These are phyloP conservation scores for Epizoanthus ramosus DNA, from an alignment of 92 coral and sea anemone genomes.

Conservation along the genomic window DNA sequence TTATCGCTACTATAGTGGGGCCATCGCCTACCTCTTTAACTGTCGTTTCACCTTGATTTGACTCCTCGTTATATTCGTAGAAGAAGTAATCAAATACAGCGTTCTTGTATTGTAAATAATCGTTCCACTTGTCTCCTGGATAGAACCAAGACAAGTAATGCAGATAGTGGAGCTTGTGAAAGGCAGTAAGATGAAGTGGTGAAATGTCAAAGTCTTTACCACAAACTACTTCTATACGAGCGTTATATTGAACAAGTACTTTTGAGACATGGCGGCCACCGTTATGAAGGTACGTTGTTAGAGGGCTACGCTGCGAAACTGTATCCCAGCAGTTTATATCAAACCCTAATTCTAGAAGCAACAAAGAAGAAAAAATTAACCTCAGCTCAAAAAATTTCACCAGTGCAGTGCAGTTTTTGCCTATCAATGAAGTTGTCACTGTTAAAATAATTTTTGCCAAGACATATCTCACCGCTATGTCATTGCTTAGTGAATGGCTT, in stretches of 20 bases:
- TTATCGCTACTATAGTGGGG: conserved; percentile 35
- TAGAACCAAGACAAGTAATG: conserved; percentile 21
- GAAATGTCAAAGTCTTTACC: conserved; percentile 38
- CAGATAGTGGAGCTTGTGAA: conserved; percentile 26
- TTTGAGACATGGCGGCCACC: conserved; percentile 61
- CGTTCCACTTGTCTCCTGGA: conserved; percentile 24
- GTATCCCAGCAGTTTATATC: conserved; percentile 9
- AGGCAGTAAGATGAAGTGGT: conserved; percentile 49
- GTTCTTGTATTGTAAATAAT: conserved; percentile 1
- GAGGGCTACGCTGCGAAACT: not conserved
- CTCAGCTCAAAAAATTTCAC: not conserved
- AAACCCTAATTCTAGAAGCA: conserved; percentile 1
- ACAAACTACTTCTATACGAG: conserved; percentile 28
- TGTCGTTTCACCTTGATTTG: not conserved
- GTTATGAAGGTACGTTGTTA: not conserved
- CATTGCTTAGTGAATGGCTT: not conserved
- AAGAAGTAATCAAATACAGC: conserved; percentile 52
- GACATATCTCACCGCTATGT: not conserved
- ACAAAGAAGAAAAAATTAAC: not conserved
- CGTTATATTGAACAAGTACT: conserved; percentile 45
- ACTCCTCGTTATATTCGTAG: conserved; percentile 26
- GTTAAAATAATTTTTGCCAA: not conserved
- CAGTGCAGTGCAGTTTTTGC: not conserved
- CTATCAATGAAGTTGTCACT: not conserved
- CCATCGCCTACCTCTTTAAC: conserved; percentile 34